Evolutionary conservation across 1,140 invertebrate species (phyloP).

Genomic region (Eupeodes corollae): DNA sequence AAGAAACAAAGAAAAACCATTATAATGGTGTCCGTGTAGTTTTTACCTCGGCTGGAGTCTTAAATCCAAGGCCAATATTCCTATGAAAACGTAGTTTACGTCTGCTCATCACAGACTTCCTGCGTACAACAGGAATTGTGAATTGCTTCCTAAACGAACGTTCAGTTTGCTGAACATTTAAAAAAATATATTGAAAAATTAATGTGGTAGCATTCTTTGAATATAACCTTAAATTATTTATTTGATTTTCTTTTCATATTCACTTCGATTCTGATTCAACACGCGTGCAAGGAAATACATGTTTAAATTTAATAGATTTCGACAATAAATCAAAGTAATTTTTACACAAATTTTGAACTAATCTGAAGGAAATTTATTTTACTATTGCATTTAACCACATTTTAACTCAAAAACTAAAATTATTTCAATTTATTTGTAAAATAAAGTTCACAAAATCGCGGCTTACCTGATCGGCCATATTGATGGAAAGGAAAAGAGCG

Average conservation of each 20-base stretch:
- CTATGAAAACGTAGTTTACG: slow-evolving; percentile 69
- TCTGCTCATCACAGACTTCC: slow-evolving; percentile 55
- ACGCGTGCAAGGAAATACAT: not conserved
- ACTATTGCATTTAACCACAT: slow-evolving; percentile 3
- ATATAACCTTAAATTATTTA: not conserved
- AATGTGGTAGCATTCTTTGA: slow-evolving; percentile 25
- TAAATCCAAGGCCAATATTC: slow-evolving; percentile 95
- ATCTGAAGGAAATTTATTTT: not conserved
- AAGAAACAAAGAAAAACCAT: slow-evolving; percentile 36
- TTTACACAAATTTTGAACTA: not conserved
- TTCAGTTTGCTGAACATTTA: slow-evolving; percentile 53
- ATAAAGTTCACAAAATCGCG: slow-evolving; percentile 15
- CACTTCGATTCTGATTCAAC: not conserved
- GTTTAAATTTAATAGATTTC: not conserved
- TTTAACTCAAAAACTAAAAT: slow-evolving; percentile 13
- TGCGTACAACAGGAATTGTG: slow-evolving; percentile 86
- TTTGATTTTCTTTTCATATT: not conserved
- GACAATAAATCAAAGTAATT: not conserved
- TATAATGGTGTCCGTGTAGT: slow-evolving; percentile 24
- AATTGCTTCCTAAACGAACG: slow-evolving; percentile 92
- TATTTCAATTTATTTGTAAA: too few relatives aligned
- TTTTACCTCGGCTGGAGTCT: slow-evolving; percentile 78
- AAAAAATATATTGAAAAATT: slow-evolving; percentile 14
- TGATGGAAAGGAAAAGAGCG: slow-evolving; percentile 36
- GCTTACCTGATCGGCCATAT: slow-evolving; percentile 40